phyloP scores from a whole-genome alignment of 2,113 vertebrate species.

The Amazona vittata region DNA sequence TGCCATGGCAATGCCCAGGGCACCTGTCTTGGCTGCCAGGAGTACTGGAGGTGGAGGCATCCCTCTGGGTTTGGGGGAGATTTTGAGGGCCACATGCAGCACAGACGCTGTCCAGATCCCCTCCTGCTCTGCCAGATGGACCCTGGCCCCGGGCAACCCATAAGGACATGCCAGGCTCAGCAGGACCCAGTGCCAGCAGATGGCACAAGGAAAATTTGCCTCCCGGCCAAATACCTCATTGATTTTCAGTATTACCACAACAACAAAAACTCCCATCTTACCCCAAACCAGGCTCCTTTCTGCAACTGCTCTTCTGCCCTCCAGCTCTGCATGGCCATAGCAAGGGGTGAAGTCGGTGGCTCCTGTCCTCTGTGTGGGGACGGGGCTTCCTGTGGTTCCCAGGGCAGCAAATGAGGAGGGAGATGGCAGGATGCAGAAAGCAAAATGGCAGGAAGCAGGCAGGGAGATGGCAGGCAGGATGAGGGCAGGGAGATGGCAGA shows the following conservation, averaged over 20 bases:
- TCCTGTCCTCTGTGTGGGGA: background rate
- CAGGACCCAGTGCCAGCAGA: slow-evolving; percentile 12
- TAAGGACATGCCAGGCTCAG: background rate
- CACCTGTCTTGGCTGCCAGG: background rate
- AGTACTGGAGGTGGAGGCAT: background rate
- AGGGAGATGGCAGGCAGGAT: background rate
- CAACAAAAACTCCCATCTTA: background rate
- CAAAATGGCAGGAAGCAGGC: background rate
- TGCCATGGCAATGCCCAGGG: accelerated
- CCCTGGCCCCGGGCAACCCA: background rate
- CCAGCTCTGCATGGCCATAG: accelerated
- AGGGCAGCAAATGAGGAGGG: background rate
- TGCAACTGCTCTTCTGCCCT: background rate
- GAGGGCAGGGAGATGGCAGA: background rate
- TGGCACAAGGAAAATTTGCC: background rate
- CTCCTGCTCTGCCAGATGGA: slow-evolving; percentile 14
- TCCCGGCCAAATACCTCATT: background rate
- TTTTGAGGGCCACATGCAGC: background rate
- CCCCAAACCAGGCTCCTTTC: background rate
- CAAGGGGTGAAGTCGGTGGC: background rate
- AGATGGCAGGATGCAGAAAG: background rate
- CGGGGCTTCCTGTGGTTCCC: accelerated
- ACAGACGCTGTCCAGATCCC: background rate
- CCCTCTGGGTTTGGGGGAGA: background rate
- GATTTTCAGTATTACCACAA: background rate